Evolutionary conservation across 2,888 invertebrate species (phyloP), one percentile per base, ranked within the genome.

Genomic region (Drosophila mettleri): DNA sequence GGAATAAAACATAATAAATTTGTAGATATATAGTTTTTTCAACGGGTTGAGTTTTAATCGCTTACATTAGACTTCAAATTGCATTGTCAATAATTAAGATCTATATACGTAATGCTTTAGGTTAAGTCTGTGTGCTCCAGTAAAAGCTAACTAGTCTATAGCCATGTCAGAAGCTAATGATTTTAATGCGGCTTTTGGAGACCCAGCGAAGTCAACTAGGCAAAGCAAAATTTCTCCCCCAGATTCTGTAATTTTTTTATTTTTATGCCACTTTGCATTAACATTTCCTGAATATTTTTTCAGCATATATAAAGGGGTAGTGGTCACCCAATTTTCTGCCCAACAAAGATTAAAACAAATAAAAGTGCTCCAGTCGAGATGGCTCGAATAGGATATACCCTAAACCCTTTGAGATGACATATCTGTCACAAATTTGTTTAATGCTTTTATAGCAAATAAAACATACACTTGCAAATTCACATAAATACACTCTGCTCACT

Each of bases 271-370:
- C 78, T 83, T 78, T 77, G 48, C 67, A 65, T 70, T 72, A 62
- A 61, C 54, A 67, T 69, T 78, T 69, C 66, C 48, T 39, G 39
- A 41, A 48, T 41, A 63, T 62, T 73, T 43, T 58, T 12, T 8
- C 27, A 43, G 31, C 58, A 18, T 12, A 46, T 36, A 57, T 31
- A 33, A 54, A 49, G 59, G 64, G 49, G 58, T 52, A 38, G 43
- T 52, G 41, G 43, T 53, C 64, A 69, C 78, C 74, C 78, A 86
- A 83, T 86, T 86, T 84, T 83, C 78, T 86, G 86, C 86, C 81
- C 82, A 85, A 86, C 84, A 85, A 84, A 83, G 86, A 86, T 86
- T 86, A 84, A 80, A 76, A n/a, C n/a, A n/a, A n/a, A n/a, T n/a
- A n/a, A n/a, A n/a, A n/a, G n/a, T n/a, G n/a, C n/a, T n/a, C n/a